Evolutionary conservation across 2,113 vertebrate species (phyloP).

Genomic region (Ahaetulla prasina): DNA sequence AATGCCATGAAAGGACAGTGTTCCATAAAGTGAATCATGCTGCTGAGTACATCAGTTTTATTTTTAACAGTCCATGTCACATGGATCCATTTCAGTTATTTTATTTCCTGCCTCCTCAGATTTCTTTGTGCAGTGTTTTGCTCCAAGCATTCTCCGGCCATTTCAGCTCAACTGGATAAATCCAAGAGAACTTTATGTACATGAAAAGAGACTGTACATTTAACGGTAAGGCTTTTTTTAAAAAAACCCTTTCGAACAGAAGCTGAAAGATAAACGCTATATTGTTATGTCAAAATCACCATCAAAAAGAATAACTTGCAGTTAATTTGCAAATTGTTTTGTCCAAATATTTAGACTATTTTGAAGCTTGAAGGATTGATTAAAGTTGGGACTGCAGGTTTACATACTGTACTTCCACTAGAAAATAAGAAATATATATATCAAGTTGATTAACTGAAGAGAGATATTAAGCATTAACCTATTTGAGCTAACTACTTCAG

Average conservation of each 20-base stretch:
- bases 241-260: neutral
- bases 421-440: neutral
- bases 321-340: neutral
- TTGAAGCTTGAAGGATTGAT: neutral
- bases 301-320: slow-evolving; percentile 4
- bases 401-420: neutral
- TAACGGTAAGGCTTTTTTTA: slow-evolving; percentile 65
- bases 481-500: neutral
- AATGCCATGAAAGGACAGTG: slow-evolving; percentile 45
- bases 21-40: slow-evolving; percentile 65
- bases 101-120: slow-evolving; percentile 50
- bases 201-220: slow-evolving; percentile 28
- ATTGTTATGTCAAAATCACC: slow-evolving; percentile 10
- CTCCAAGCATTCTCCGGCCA: slow-evolving; percentile 16
- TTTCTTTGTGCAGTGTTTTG: slow-evolving; percentile 42
- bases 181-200: slow-evolving; percentile 33
- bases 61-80: slow-evolving; percentile 74
- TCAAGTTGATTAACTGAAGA: neutral
- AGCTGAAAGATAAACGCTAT: slow-evolving; percentile 17
- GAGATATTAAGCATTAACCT: neutral
- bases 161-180: slow-evolving; percentile 29
- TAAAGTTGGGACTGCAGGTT: neutral
- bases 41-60: slow-evolving; percentile 68
- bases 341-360: neutral
- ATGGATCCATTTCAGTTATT: slow-evolving; percentile 63